Conservation (phyloP, 2,113 vertebrate genomes). For the Otolemur garnettii region DNA sequence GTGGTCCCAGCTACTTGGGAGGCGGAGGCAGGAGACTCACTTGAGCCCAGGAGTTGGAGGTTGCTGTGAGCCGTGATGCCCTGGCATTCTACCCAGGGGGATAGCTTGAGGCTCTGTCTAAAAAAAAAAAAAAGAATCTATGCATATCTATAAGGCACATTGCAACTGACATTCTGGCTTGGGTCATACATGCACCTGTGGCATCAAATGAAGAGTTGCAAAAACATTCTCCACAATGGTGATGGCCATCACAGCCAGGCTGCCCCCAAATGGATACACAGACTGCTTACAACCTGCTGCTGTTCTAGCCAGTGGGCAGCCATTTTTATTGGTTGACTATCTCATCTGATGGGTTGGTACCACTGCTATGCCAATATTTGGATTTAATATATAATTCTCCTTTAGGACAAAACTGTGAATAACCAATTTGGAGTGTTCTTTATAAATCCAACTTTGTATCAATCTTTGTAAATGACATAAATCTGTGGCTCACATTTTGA, state of each 20-base stretch:
- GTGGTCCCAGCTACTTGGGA: no score
- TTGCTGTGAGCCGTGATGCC: no score
- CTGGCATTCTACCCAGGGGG: no score
- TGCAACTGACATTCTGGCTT: background rate
- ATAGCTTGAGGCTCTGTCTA: no score
- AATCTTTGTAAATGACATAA: background rate
- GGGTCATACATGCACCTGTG: background rate
- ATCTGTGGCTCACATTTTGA: conserved; percentile 7
- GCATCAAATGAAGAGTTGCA: background rate
- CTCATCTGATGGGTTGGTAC: background rate
- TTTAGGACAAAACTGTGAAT: background rate
- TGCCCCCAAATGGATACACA: background rate
- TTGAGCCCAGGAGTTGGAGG: no score
- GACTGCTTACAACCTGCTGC: background rate
- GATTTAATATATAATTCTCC: background rate
- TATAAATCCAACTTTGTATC: background rate
- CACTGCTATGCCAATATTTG: background rate
- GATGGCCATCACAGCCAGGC: background rate
- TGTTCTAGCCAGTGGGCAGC: background rate
- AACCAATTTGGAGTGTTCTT: background rate
- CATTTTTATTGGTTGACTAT: background rate
- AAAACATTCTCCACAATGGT: background rate
- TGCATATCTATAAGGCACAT: background rate
- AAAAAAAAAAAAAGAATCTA: background rate
- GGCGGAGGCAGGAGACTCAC: no score